Evolutionary conservation across 2,113 vertebrate genomes (phyloP).

Genomic region (Chelonoidis abingdonii): DNA sequence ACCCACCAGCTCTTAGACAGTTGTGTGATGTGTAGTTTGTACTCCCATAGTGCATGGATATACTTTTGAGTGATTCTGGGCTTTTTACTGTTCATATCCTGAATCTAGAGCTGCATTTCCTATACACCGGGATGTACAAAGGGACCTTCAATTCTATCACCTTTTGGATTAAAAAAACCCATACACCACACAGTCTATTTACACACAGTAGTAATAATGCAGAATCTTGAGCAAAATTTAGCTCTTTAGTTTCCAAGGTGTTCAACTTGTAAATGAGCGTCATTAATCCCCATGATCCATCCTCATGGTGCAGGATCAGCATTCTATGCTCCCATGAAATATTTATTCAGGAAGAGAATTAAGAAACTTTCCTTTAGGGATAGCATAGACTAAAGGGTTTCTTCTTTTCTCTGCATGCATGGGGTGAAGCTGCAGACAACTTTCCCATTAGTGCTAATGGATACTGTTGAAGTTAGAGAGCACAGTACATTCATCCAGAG

Average conservation of each 20-base stretch:
- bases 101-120: background rate
- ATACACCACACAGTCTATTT: background rate
- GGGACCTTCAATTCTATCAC: background rate
- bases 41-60: background rate
- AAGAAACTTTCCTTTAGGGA: background rate
- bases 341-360: background rate
- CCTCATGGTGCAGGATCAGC: background rate
- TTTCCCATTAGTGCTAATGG: background rate
- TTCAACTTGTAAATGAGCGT: background rate
- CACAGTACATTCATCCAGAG: background rate
- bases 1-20: background rate
- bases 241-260: background rate
- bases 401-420: background rate
- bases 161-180: background rate
- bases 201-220: background rate
- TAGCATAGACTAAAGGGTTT: background rate
- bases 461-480: background rate
- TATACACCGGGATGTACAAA: background rate
- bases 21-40: background rate
- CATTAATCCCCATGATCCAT: background rate
- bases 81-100: background rate
- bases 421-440: background rate
- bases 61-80: background rate
- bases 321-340: background rate
- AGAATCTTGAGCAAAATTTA: background rate